phyloP scores from a whole-genome alignment of 2,797 vertebrate species.

The Etheostoma nigrum region DNA sequence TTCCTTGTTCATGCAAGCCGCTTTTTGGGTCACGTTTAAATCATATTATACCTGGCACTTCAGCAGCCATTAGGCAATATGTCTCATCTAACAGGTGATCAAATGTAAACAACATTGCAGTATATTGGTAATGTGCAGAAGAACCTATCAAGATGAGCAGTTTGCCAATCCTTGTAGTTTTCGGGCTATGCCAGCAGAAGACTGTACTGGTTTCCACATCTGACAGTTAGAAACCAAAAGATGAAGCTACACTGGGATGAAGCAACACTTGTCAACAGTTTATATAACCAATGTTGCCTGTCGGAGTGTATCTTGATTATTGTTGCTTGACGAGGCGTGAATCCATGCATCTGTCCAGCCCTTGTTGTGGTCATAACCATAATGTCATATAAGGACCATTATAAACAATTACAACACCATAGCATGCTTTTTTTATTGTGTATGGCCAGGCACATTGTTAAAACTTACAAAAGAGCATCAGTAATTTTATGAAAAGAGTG shows the following conservation, averaged over 20 bases:
- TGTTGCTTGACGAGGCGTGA: neutral
- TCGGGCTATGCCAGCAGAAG: neutral
- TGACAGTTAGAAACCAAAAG: neutral
- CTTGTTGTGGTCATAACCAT: neutral
- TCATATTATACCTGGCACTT: neutral
- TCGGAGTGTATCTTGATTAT: conserved; percentile 6
- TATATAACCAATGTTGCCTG: conserved; percentile 11
- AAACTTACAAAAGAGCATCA: neutral
- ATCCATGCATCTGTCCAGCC: neutral
- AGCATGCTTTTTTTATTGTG: neutral
- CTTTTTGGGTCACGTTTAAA: neutral
- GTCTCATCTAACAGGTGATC: neutral
- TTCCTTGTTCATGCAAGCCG: neutral
- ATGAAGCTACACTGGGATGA: neutral
- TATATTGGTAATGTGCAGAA: neutral
- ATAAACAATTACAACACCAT: neutral
- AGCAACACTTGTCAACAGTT: neutral
- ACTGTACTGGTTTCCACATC: neutral
- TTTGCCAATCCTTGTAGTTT: neutral
- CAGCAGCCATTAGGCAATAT: neutral
- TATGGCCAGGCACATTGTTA: neutral
- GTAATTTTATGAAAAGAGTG: neutral
- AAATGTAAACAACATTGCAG: neutral
- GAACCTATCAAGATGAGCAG: neutral
- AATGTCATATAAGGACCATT: neutral